These are phyloP conservation scores for Tipula helvola DNA, from an alignment of 2,888 invertebrate species.

Conservation along the genomic window DNA sequence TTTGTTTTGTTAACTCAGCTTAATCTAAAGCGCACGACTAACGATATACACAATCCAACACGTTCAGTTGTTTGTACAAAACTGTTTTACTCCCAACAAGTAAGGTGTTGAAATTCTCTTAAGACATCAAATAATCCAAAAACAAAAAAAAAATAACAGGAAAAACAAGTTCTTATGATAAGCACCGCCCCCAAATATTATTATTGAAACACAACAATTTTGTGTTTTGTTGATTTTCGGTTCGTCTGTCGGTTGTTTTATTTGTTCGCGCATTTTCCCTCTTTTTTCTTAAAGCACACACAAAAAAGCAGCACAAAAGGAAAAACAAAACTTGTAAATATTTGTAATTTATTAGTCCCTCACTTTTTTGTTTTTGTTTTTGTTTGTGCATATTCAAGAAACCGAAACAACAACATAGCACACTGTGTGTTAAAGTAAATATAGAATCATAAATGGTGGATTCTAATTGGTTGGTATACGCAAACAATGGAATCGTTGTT, in stretches of 20 bases:
- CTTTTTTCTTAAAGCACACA: neutral
- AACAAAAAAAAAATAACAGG: neutral
- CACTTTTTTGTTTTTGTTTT: neutral
- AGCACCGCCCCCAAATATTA: neutral
- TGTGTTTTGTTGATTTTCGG: neutral
- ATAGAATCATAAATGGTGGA: neutral
- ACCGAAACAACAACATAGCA: too few species aligned
- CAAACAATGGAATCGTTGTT: neutral
- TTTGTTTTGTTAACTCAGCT: neutral
- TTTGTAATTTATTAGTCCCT: neutral
- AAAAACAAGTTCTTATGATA: neutral
- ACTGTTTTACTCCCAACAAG: conserved; percentile 16
- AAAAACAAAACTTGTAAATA: neutral
- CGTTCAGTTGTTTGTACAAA: conserved; percentile 18
- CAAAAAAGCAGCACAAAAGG: neutral
- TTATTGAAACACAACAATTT: neutral
- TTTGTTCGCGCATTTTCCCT: neutral
- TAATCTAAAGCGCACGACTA: neutral
- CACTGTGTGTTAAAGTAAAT: neutral
- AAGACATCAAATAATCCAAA: neutral
- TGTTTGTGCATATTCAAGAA: neutral
- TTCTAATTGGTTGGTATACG: neutral
- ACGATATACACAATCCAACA: conserved; percentile 16
- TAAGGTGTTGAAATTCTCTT: conserved; percentile 10
- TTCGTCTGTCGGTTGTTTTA: neutral